Conservation (phyloP, 92 coral and sea anemone genomes). For the Pocillopora meandrina region DNA sequence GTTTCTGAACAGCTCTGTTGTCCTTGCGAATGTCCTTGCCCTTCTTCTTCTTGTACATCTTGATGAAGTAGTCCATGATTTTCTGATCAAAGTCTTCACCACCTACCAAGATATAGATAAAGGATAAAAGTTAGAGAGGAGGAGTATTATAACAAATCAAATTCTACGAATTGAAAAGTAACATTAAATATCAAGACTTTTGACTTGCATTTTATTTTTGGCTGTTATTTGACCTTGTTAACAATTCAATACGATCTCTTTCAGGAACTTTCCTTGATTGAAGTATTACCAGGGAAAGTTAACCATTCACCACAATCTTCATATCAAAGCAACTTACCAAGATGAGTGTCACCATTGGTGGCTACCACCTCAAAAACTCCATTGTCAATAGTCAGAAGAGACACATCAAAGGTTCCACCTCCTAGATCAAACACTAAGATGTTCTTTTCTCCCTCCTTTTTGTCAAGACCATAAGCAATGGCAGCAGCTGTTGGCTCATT, state of each 20-base stretch:
- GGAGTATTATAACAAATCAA: background rate
- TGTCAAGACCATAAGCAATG: constrained; percentile 97
- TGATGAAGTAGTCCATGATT: constrained; percentile 96
- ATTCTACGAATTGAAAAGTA: background rate
- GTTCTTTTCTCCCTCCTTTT: constrained; percentile 98
- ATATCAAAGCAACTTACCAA: constrained; percentile 64
- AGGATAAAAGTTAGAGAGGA: background rate
- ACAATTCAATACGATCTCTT: too few species aligned
- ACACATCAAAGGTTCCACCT: constrained; percentile 99
- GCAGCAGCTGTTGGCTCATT: constrained; percentile 99
- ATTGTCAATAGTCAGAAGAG: constrained; percentile 95
- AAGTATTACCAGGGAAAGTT: background rate
- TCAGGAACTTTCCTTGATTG: too few species aligned
- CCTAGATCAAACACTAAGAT: constrained; percentile 97
- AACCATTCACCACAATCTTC: background rate
- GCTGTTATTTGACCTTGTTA: too few species aligned
- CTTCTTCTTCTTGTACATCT: constrained; percentile 97
- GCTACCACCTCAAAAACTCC: constrained; percentile 98
- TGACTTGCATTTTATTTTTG: background rate
- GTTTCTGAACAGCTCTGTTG: constrained; percentile 98
- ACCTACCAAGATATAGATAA: constrained; percentile 48
- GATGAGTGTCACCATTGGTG: constrained; percentile 99
- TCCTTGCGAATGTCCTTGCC: constrained; percentile 99
- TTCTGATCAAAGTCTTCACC: constrained; percentile 99
- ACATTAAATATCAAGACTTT: background rate